Evolutionary conservation across 2,797 vertebrate species (phyloP).

Genomic region (Australoheros facetus): DNA sequence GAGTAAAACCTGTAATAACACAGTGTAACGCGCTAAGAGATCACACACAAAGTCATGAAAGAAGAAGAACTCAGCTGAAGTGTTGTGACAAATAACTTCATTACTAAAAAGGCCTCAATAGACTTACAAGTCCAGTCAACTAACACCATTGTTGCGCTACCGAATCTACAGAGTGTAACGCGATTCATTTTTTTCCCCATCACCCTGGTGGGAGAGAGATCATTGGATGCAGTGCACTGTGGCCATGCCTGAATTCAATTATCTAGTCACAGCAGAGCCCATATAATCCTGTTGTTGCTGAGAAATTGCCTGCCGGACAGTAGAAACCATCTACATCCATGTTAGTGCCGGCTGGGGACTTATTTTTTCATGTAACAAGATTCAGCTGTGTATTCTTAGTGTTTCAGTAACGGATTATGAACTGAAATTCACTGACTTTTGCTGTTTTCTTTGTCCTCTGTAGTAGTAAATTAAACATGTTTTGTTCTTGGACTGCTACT

Average conservation of each 20-base stretch:
- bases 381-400: slow-evolving; percentile 1
- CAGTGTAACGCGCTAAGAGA: slow-evolving; percentile 8
- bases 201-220: slow-evolving; percentile 68
- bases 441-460: background rate
- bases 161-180: slow-evolving; percentile 56
- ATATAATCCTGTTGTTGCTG: slow-evolving; percentile 75
- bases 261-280: slow-evolving; percentile 73
- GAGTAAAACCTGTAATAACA: background rate
- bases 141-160: slow-evolving; percentile 55
- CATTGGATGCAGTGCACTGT: slow-evolving; percentile 71
- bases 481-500: background rate
- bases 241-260: slow-evolving; percentile 76
- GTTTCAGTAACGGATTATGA: slow-evolving; percentile 14
- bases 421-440: background rate
- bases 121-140: slow-evolving; percentile 50
- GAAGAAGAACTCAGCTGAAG: slow-evolving; percentile 19
- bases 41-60: slow-evolving; percentile 28
- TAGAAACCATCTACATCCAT: slow-evolving; percentile 61
- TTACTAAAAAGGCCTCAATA: slow-evolving; percentile 48
- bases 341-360: slow-evolving; percentile 58
- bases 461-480: background rate
- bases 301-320: slow-evolving; percentile 67
- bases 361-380: slow-evolving; percentile 16
- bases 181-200: slow-evolving; percentile 56
- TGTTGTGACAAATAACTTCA: slow-evolving; percentile 38